Percentiles rank a stretch among this genome's conserved stretches.
Evolutionary conservation across 2,113 vertebrate species (phyloP).

Genomic region (Coracopsis vasa): DNA sequence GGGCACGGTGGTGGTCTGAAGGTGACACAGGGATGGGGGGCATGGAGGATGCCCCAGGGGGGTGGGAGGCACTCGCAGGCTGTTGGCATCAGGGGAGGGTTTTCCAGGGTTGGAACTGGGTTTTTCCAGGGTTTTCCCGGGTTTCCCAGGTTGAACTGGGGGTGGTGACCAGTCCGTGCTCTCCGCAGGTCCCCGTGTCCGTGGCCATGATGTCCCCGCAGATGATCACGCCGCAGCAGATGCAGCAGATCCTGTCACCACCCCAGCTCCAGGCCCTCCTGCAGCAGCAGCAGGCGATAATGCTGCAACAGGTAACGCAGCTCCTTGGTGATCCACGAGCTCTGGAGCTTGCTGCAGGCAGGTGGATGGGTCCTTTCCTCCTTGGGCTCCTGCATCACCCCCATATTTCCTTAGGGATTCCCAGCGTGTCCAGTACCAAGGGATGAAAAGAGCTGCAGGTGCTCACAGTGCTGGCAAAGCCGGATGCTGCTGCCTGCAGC

Average conservation of each 20-base stretch:
- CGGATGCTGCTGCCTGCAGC: neutral
- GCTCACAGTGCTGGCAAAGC: neutral
- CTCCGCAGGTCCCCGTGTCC: conserved; percentile 88
- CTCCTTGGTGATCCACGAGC: neutral
- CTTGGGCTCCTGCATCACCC: neutral
- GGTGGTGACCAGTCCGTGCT: neutral
- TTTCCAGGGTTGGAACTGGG: neutral
- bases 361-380: neutral
- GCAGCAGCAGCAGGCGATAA: conserved; percentile 96
- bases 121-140: too few species aligned
- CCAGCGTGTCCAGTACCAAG: neutral
- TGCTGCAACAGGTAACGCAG: conserved; percentile 93
- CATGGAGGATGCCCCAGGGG: accelerated
- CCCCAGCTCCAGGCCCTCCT: conserved; percentile 96
- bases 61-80: neutral
- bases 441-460: neutral
- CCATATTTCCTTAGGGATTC: neutral
- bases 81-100: accelerated
- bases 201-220: conserved; percentile 99
- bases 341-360: neutral
- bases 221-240: conserved; percentile 98
- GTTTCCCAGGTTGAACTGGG: too few species aligned
- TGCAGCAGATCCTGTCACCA: conserved; percentile 98
- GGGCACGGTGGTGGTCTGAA: accelerated
- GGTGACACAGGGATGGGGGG: neutral